Conservation (phyloP, 1,140 invertebrate genomes). For the Drosophila parvula region DNA sequence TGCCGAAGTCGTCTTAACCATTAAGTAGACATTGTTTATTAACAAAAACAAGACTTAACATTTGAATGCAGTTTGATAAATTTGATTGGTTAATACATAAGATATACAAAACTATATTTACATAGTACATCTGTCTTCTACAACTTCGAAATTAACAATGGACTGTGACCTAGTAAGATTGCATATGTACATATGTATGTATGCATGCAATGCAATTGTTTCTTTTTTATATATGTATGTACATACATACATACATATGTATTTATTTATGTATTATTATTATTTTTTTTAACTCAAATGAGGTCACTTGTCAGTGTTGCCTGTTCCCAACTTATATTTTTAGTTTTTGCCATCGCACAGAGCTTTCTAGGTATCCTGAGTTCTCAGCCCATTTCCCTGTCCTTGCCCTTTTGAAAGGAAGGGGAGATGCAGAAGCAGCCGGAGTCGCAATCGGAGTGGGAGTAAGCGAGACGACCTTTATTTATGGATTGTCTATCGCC, state of each 20-base stretch:
- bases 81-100: too few relatives aligned
- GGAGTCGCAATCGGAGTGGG: conserved; percentile 11
- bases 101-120: too few relatives aligned
- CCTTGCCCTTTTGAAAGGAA: background rate
- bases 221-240: background rate
- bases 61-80: too few relatives aligned
- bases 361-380: conserved; percentile 22
- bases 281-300: conserved; percentile 7
- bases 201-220: conserved; percentile 19
- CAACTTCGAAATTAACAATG: conserved; percentile 1
- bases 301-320: conserved; percentile 34
- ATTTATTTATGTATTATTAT: background rate
- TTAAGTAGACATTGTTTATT: too few relatives aligned
- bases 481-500: conserved; percentile 20
- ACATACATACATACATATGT: background rate
- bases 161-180: conserved; percentile 26
- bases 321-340: conserved; percentile 32
- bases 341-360: conserved; percentile 11
- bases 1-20: too few relatives aligned
- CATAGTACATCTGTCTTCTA: too few relatives aligned
- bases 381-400: conserved; percentile 12
- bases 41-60: too few relatives aligned
- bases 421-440: background rate
- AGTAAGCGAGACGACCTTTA: conserved; percentile 33
- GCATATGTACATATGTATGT: conserved; percentile 5